A percentile compares a stretch with the other conserved stretches of the same genome.
phyloP scores from a whole-genome alignment of 2,888 invertebrate genomes.

The Muschampia plurimacula region DNA sequence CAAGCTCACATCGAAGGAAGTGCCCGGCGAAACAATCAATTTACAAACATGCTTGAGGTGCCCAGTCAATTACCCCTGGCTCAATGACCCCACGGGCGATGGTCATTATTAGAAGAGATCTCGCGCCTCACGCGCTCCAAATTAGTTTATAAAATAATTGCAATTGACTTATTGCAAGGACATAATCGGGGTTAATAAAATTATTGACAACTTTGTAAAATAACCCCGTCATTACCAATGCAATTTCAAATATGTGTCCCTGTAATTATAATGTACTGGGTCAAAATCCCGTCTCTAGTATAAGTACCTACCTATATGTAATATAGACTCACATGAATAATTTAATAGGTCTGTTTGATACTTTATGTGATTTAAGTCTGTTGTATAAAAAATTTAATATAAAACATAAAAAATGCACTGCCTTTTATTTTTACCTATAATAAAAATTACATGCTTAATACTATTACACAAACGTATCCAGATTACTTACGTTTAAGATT shows the following conservation, averaged over 20 bases:
- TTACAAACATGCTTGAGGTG: conserved; percentile 97
- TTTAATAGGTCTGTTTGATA: conserved; percentile 85
- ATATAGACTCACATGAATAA: conserved; percentile 85
- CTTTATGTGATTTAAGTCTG: conserved; percentile 86
- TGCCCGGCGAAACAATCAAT: conserved; percentile 97
- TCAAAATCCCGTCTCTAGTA: conserved; percentile 84
- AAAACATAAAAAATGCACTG: conserved; percentile 56
- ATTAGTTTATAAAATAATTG: conserved; percentile 72
- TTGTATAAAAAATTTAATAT: conserved; percentile 81
- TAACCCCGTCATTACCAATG: conserved; percentile 46
- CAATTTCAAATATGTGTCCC: conserved; percentile 72
- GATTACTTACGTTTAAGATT: not conserved
- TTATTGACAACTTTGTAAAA: conserved; percentile 49
- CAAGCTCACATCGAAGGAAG: conserved; percentile 96
- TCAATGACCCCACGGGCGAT: conserved; percentile 96
- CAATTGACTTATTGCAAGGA: conserved; percentile 69
- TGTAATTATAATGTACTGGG: conserved; percentile 83
- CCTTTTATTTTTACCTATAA: conserved; percentile 16
- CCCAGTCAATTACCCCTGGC: conserved; percentile 97
- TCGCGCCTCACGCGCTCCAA: conserved; percentile 74
- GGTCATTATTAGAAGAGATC: conserved; percentile 91
- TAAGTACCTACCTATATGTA: conserved; percentile 85
- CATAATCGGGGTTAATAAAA: conserved; percentile 64
- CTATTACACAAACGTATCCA: too few species aligned
- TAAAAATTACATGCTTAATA: not conserved